A percentile compares a stretch with the other conserved stretches of the same genome.
These are phyloP conservation scores for Choreutis nemorana DNA, from an alignment of 2,888 invertebrate genomes.

Conservation along the genomic window DNA sequence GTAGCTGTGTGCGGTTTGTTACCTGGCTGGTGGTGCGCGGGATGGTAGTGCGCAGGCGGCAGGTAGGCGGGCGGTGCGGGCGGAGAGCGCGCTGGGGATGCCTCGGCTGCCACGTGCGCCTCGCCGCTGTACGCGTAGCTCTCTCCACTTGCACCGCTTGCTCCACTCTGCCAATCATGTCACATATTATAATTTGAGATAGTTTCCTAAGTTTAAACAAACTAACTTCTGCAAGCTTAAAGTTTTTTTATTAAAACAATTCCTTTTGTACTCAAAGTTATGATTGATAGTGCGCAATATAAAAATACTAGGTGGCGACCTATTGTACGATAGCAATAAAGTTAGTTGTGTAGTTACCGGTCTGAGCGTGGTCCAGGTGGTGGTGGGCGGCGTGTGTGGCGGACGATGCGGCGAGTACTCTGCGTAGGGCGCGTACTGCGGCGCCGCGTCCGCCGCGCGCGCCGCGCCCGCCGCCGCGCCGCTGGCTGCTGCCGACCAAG, in stretches of 20 bases:
- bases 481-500: conserved; percentile 14
- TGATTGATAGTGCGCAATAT: too few species aligned
- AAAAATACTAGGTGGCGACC: too few species aligned
- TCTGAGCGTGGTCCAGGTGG: conserved; percentile 48
- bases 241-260: too few species aligned
- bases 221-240: too few species aligned
- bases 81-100: conserved; percentile 82
- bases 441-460: conserved; percentile 67
- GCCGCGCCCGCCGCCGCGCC: conserved; percentile 34
- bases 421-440: conserved; percentile 57
- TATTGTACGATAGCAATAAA: too few species aligned
- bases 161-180: conserved; percentile 52
- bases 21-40: conserved; percentile 52
- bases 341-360: conserved; percentile 15
- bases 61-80: conserved; percentile 77
- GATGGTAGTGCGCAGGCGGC: conserved; percentile 43
- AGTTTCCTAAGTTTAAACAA: too few species aligned
- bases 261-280: background rate
- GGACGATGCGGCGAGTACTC: conserved; percentile 58
- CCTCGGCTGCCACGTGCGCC: conserved; percentile 47
- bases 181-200: too few species aligned
- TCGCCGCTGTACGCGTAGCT: conserved; percentile 31
- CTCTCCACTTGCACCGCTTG: conserved; percentile 45
- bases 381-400: conserved; percentile 53
- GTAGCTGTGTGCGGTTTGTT: too few species aligned